A percentile compares a stretch with the other conserved stretches of the same genome.
Conservation (phyloP, 1,140 invertebrate genomes). For the Venturia canescens region DNA sequence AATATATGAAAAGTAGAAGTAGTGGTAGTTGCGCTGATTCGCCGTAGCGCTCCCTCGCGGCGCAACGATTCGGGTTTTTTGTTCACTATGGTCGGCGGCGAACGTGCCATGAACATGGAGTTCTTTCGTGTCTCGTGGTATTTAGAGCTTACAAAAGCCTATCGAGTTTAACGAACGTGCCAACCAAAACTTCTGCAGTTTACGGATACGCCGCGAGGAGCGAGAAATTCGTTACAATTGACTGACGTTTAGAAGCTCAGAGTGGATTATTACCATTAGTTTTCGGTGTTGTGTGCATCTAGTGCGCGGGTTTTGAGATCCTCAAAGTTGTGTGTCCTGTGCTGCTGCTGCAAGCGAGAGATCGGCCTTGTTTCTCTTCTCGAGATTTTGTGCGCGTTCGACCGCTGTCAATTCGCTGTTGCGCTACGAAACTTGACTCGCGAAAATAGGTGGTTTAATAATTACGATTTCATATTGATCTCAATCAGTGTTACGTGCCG, state of each 20-base stretch:
- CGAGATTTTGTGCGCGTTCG: conserved; percentile 34
- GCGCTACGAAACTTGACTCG: not conserved
- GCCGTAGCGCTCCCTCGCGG: not conserved
- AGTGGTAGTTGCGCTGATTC: not conserved
- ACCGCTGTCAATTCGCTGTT: conserved; percentile 18
- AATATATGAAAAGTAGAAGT: too few relatives aligned
- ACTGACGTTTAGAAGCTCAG: not conserved
- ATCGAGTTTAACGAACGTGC: conserved; percentile 11
- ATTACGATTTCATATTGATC: not conserved
- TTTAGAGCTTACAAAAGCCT: conserved; percentile 60
- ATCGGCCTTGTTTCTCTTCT: conserved; percentile 19
- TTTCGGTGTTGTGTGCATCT: not conserved
- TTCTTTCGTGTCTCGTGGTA: conserved; percentile 58
- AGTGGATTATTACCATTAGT: not conserved
- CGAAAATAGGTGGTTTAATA: not conserved
- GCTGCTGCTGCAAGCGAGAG: conserved; percentile 26
- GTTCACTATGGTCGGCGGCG: conserved; percentile 68
- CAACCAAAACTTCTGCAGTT: conserved; percentile 5
- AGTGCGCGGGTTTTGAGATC: conserved; percentile 10
- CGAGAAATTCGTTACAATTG: not conserved
- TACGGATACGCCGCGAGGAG: not conserved
- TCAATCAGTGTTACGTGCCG: conserved; percentile 5
- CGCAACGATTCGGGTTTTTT: conserved; percentile 34
- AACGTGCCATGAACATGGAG: conserved; percentile 67
- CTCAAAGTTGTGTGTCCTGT: conserved; percentile 41